Conservation (phyloP, 2,797 vertebrate genomes). For the Sitta carolinensis region DNA sequence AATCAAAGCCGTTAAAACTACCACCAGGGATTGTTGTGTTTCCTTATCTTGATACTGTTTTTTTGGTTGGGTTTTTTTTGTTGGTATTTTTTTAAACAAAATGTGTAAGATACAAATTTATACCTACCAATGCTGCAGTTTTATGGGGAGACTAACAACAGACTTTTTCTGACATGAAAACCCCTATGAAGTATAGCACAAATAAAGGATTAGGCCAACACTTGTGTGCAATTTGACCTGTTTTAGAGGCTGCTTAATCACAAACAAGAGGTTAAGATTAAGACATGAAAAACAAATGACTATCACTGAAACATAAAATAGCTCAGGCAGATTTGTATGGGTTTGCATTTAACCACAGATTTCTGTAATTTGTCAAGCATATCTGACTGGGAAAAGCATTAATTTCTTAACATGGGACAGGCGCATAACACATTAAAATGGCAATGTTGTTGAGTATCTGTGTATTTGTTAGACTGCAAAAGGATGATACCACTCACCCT, state of each 20-base stretch:
- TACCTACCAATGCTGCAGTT: neutral
- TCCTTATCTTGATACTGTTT: too few species aligned
- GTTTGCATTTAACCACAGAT: neutral
- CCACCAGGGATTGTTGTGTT: neutral
- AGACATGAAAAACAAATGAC: neutral
- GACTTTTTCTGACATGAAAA: neutral
- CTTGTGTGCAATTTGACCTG: neutral
- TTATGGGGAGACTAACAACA: neutral
- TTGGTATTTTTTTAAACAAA: neutral
- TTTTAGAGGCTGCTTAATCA: neutral
- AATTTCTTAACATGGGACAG: neutral
- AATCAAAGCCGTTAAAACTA: neutral
- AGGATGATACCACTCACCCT: neutral
- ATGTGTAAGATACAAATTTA: neutral
- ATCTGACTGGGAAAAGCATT: neutral
- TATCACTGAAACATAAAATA: neutral
- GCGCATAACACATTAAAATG: neutral
- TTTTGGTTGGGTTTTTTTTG: neutral
- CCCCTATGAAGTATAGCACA: neutral
- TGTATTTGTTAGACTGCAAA: neutral
- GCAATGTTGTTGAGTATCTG: neutral
- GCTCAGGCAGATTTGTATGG: neutral
- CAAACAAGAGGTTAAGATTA: neutral
- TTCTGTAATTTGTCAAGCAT: neutral
- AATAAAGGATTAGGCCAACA: neutral